These are phyloP conservation scores for Eulacestoma nigropectus DNA, from an alignment of 2,113 vertebrate genomes.

Conservation along the genomic window DNA sequence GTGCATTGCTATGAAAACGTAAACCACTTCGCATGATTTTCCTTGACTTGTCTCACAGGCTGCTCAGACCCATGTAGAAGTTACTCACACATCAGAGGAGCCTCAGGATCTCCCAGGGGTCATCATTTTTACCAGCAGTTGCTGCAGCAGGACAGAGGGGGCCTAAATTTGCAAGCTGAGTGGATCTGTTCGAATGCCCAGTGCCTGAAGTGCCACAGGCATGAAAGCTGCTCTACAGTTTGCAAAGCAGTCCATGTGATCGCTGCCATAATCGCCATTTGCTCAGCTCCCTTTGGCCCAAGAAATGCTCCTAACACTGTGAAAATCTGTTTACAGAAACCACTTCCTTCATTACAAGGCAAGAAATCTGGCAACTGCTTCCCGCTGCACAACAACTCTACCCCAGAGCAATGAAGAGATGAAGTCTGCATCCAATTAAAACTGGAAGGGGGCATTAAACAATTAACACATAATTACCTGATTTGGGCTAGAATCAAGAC, in stretches of 20 bases:
- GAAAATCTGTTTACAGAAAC: slow-evolving; percentile 63
- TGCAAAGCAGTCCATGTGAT: neutral
- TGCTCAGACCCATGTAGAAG: neutral
- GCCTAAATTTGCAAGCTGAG: neutral
- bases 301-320: neutral
- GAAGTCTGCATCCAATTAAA: slow-evolving; percentile 49
- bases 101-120: neutral
- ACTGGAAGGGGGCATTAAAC: slow-evolving; percentile 46
- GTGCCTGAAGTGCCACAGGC: neutral
- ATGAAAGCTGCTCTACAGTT: neutral
- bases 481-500: neutral
- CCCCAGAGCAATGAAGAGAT: slow-evolving; percentile 30
- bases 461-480: slow-evolving; percentile 59
- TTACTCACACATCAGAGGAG: neutral
- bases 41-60: neutral
- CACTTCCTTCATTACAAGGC: slow-evolving; percentile 57
- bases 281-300: neutral
- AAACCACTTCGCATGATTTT: neutral
- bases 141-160: neutral
- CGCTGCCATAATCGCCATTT: neutral
- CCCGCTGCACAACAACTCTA: neutral
- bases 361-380: slow-evolving; percentile 47
- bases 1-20: accelerated
- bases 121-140: neutral
- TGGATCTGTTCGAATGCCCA: neutral